These are phyloP conservation scores for Hedychridium roseum DNA, from an alignment of 2,888 invertebrate species.

Conservation along the genomic window DNA sequence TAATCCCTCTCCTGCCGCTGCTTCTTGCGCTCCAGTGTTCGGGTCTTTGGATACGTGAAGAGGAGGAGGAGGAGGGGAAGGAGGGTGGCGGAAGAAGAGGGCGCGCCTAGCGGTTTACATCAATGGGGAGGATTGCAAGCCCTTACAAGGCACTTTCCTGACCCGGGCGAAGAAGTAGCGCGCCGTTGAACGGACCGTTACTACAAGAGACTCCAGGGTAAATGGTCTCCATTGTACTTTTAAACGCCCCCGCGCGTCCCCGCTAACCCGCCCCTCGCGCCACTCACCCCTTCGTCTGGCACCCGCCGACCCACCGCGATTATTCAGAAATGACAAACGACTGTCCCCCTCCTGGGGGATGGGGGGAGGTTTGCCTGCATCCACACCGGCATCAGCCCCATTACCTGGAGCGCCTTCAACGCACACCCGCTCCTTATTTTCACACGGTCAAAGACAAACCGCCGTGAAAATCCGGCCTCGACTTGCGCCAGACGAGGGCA, in stretches of 20 bases:
- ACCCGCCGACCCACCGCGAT: constrained; percentile 40
- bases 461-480: too few relatives aligned
- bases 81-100: not conserved
- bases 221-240: constrained; percentile 57
- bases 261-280: not conserved
- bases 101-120: not conserved
- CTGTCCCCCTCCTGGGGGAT: constrained; percentile 37
- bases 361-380: constrained; percentile 30
- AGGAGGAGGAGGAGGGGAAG: not conserved
- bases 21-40: too few relatives aligned
- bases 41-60: too few relatives aligned
- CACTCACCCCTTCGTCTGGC: constrained; percentile 5
- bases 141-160: constrained; percentile 22
- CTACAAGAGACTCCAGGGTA: constrained; percentile 44
- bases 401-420: constrained; percentile 33
- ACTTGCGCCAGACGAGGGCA: too few relatives aligned
- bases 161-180: constrained; percentile 12
- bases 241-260: constrained; percentile 40
- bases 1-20: too few relatives aligned
- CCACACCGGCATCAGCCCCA: constrained; percentile 21
- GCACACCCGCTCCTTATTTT: constrained; percentile 29
- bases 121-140: constrained; percentile 22
- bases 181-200: constrained; percentile 31
- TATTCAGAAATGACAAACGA: constrained; percentile 57
- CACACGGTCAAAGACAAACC: too few relatives aligned